These are phyloP conservation scores for Phataginus tricuspis DNA, from an alignment of 2,797 vertebrate species.

Conservation along the genomic window DNA sequence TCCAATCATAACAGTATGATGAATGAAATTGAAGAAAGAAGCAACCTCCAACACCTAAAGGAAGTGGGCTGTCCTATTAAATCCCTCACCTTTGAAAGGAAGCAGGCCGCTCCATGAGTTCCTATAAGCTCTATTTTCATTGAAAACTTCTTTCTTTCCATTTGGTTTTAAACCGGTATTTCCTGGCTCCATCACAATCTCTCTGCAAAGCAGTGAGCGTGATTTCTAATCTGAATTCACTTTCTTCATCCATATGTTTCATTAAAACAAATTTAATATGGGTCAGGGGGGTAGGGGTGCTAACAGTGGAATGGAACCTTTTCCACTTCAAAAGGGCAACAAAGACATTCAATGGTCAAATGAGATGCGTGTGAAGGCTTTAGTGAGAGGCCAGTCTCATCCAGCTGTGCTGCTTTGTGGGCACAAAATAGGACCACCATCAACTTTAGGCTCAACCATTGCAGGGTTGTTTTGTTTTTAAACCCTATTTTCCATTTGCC, in stretches of 20 bases:
- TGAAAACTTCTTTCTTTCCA: background rate
- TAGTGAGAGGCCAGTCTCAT: background rate
- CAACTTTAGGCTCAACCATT: background rate
- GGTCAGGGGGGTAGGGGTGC: background rate
- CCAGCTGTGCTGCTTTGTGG: background rate
- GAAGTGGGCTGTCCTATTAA: background rate
- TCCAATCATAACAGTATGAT: background rate
- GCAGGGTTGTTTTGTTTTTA: conserved; percentile 13
- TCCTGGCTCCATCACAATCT: background rate
- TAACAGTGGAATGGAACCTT: background rate
- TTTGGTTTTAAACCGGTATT: background rate
- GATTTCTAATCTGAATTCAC: background rate
- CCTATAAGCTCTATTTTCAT: background rate
- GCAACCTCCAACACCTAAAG: background rate
- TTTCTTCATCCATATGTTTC: background rate
- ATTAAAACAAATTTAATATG: background rate
- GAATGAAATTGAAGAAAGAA: background rate
- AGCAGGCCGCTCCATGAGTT: background rate
- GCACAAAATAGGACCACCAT: background rate
- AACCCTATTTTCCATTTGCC: background rate
- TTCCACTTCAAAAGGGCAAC: background rate
- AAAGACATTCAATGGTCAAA: background rate
- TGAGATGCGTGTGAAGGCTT: background rate
- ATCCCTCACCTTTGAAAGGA: background rate
- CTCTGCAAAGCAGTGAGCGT: background rate